Base-by-base conservation (phyloP, 2,113 vertebrate species). In the Dipodomys merriami region DNA sequence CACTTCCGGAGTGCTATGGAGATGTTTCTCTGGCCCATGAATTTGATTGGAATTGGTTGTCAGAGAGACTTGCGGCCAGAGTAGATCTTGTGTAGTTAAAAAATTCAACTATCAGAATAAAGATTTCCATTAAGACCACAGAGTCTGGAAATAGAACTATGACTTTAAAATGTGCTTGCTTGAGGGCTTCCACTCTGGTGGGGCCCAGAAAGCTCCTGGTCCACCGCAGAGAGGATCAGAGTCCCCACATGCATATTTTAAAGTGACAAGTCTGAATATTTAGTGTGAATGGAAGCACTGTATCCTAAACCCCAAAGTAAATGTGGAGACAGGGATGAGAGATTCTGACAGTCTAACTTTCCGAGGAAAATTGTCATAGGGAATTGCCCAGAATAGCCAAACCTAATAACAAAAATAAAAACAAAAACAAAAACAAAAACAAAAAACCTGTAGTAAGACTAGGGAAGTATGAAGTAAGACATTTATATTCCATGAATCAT, bases 11-110 rank as follows among this genome's bases (percentile, higher is more conserved):
- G 88, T n/a, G 93, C 65, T 78, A 90, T 79, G 39, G 88, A 97
- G 94, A 96, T 69, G 80, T 81, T 1, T 2, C 76, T 91, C 39
- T 86, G 80, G 83, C 86, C 94, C 30, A n/a, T 57, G 93, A 94
- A 96, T 86, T 83, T 96, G 93, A 97, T 96, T 96, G 49, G 79
- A 86, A 95, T 92, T 96, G 90, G 96, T 97, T 95, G 95, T 91
- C 57, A 93, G 89, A 92, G 95, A 65, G 69, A 49, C 35, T 93
- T 23, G 64, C 90, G 87, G 92, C 91, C 62, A 81, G 72, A 95
- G 85, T 39, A 65, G 72, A 64, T 92, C 86, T 84, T 35, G 72
- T 29, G 46, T 30, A 94, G 93, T 82, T 95, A 91, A 91, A 90
- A 87, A 87, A 65, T 96, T 97, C 95, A 90, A 29, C 89, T 96